These are phyloP conservation scores for Epistrophella euchroma DNA, from an alignment of 2,888 invertebrate genomes.

Conservation along the genomic window DNA sequence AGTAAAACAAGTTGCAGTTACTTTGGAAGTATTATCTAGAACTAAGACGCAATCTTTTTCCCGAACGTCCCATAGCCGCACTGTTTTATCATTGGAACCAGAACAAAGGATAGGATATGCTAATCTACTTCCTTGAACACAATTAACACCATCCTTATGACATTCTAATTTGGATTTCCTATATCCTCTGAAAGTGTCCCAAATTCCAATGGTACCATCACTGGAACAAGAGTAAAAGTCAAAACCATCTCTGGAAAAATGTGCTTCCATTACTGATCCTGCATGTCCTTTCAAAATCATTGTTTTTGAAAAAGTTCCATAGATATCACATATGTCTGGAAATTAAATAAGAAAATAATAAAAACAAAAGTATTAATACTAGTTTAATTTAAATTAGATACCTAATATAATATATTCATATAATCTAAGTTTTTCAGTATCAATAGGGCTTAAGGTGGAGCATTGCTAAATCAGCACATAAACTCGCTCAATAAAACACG, in stretches of 20 bases:
- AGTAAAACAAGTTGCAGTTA: slow-evolving; percentile 95
- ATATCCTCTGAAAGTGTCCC: slow-evolving; percentile 96
- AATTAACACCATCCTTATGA: slow-evolving; percentile 90
- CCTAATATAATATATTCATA: background rate
- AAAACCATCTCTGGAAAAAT: slow-evolving; percentile 92
- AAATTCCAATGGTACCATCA: slow-evolving; percentile 96
- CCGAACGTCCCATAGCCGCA: slow-evolving; percentile 96
- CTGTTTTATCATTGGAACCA: slow-evolving; percentile 96
- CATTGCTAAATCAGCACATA: too few species aligned
- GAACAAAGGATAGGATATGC: slow-evolving; percentile 96
- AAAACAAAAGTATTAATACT: background rate
- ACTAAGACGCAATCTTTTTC: slow-evolving; percentile 90
- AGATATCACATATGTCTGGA: slow-evolving; percentile 96
- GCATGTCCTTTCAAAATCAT: slow-evolving; percentile 96
- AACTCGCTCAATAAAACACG: too few species aligned
- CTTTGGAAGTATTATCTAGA: slow-evolving; percentile 89
- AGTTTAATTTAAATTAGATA: background rate
- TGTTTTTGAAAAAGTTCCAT: slow-evolving; percentile 98
- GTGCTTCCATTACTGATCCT: slow-evolving; percentile 96
- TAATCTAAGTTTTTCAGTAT: background rate
- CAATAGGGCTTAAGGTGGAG: too few species aligned
- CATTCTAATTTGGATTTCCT: slow-evolving; percentile 95
- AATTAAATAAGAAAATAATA: slow-evolving; percentile 66
- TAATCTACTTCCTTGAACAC: slow-evolving; percentile 87
- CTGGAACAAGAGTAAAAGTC: slow-evolving; percentile 95